Evolutionary conservation across 2,113 vertebrate genomes (phyloP).

Genomic region (Rhynchomys soricoides): DNA sequence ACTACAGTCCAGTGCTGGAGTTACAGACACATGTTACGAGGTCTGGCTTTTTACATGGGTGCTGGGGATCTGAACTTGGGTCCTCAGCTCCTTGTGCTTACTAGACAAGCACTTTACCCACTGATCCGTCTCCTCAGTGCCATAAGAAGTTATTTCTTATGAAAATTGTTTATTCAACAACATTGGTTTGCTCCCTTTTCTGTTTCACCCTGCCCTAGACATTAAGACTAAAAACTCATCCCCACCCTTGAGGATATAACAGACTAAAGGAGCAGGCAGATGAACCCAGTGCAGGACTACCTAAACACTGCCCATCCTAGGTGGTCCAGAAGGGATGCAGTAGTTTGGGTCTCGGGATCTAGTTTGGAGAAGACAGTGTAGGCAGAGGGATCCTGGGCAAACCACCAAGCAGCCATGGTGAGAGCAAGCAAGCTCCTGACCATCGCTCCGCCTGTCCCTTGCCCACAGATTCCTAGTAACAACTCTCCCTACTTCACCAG

Average conservation of each 20-base stretch:
- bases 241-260: background rate
- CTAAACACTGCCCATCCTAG: accelerated
- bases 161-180: background rate
- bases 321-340: background rate
- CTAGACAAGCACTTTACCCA: background rate
- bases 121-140: background rate
- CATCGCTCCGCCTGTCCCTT: constrained; percentile 49
- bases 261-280: background rate
- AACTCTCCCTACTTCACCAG: constrained; percentile 54
- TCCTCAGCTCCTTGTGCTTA: background rate
- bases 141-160: background rate
- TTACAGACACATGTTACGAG: background rate
- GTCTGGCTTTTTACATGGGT: background rate
- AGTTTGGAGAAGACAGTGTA: background rate
- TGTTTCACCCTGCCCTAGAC: background rate
- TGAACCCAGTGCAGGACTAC: background rate
- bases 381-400: background rate
- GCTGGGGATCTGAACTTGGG: background rate
- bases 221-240: background rate
- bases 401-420: background rate
- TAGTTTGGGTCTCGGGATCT: background rate
- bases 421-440: constrained; percentile 57
- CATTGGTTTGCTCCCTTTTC: background rate
- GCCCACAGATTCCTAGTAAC: constrained; percentile 52
- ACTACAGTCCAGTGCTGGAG: background rate